A percentile compares a stretch with the other conserved stretches of the same genome.
Conservation (phyloP, 2,888 invertebrate species). For the Xylota segnis region DNA sequence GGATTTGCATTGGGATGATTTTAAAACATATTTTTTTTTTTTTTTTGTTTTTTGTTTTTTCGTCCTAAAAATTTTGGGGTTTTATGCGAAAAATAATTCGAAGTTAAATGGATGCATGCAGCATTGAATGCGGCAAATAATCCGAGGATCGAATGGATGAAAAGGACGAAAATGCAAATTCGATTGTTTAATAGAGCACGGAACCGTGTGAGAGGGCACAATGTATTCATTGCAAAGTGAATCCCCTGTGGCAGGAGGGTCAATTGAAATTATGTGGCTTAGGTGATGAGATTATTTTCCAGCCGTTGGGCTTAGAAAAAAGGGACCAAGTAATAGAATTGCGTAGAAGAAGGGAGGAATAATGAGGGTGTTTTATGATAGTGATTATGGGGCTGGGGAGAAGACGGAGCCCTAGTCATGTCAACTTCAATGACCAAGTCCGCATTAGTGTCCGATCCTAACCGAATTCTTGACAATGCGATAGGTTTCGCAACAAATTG, state of each 20-base stretch:
- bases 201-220: not conserved
- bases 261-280: slow-evolving; percentile 6
- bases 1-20: slow-evolving; percentile 57
- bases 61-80: slow-evolving; percentile 46
- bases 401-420: too few species aligned
- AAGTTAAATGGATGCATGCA: slow-evolving; percentile 63
- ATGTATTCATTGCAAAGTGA: not conserved
- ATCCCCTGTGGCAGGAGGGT: not conserved
- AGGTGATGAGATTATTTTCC: not conserved
- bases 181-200: not conserved
- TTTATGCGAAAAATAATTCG: slow-evolving; percentile 57
- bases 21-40: slow-evolving; percentile 27
- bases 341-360: not conserved
- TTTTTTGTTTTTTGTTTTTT: slow-evolving; percentile 32
- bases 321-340: not conserved
- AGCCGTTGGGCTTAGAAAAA: not conserved
- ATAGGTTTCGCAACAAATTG: too few species aligned
- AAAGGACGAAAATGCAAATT: slow-evolving; percentile 35
- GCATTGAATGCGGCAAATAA: slow-evolving; percentile 57
- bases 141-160: slow-evolving; percentile 8
- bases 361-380: too few species aligned
- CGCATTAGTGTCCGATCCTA: too few species aligned
- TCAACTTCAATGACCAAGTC: too few species aligned
- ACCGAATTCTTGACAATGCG: too few species aligned
- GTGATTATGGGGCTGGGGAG: too few species aligned